Evolutionary conservation across 2,113 vertebrate genomes (phyloP), one percentile per base, ranked within the genome.

Genomic region (Lycocorax pyrrhopterus): DNA sequence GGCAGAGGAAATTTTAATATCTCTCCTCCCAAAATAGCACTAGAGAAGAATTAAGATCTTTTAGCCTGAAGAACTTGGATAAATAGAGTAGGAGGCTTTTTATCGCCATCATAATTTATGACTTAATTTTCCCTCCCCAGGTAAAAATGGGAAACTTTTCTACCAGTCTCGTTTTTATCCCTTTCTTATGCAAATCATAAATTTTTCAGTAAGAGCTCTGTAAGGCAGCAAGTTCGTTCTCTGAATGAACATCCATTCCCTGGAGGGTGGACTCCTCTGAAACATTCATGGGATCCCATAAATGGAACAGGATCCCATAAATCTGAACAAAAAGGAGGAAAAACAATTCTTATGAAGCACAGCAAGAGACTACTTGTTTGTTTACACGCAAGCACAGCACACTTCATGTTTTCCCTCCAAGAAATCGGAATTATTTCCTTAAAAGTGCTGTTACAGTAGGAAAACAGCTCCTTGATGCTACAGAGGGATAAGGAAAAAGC

Each of bases 361-460:
- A 90, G 73, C 25, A 55, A 63, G 44, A 30, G 29, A 44, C 51
- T 14, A 7, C 29, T 74, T 33, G 72, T 10, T 89, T 84, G 32
- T 68, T 87, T 52, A 52, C 51, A 47, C 0, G 1, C 8, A 49
- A 66, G 33, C 5, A 43, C 0, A 12, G 44, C 49, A 75, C 0
- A 2, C 6, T 74, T 46, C 0, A 0, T 23, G 39, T 49, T 68
- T 81, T 78, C 32, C 60, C 33, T 71, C 35, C 29, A 37, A 87
- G 77, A 91, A 81, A 7, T 53, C 1, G 0, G 20, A 62, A 58
- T 66, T 60, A 51, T 92, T 87, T 82, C 81, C 27, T 85, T 41
- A 18, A 52, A 79, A 58, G 30, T 27, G 59, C 11, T 39, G n/a
- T 16, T 71, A 5, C 0, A 1, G 67, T 16, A 13, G 47, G 55